Evolutionary conservation across 2,113 vertebrate genomes (phyloP).

Genomic region (Oreotrochilus melanogaster): DNA sequence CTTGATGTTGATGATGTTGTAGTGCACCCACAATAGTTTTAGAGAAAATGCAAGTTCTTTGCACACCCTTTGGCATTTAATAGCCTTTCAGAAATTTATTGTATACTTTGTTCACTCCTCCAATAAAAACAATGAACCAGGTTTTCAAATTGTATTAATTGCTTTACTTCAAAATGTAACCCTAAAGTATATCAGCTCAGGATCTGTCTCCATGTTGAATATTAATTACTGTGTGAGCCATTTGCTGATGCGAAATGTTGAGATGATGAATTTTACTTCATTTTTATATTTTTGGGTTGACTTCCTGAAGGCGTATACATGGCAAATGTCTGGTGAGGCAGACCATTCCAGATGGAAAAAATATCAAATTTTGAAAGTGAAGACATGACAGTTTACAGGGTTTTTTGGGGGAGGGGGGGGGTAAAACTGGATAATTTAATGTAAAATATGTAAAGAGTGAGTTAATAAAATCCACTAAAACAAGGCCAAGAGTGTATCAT

Average conservation of each 20-base stretch:
- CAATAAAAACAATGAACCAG: not conserved
- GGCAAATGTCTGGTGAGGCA: not conserved
- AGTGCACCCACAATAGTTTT: not conserved
- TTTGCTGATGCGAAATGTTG: not conserved
- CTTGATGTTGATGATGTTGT: constrained; percentile 7
- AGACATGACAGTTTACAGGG: not conserved
- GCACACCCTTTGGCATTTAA: constrained; percentile 12
- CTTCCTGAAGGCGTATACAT: not conserved
- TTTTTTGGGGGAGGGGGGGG: too few relatives aligned
- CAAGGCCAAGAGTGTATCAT: not conserved
- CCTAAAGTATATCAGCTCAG: not conserved
- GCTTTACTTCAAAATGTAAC: not conserved
- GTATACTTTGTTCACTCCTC: not conserved
- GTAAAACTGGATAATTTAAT: too few relatives aligned
- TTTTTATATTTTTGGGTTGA: not conserved
- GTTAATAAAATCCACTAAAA: not conserved
- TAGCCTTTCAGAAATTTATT: not conserved
- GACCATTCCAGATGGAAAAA: not conserved
- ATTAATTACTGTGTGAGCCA: not conserved
- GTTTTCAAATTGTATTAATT: not conserved
- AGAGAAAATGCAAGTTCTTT: constrained; percentile 22
- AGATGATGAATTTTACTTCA: not conserved
- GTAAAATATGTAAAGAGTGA: not conserved
- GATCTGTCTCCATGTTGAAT: not conserved
- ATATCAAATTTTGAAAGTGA: not conserved